Conservation (phyloP, 2,113 vertebrate genomes). For the Globicephala melas region DNA sequence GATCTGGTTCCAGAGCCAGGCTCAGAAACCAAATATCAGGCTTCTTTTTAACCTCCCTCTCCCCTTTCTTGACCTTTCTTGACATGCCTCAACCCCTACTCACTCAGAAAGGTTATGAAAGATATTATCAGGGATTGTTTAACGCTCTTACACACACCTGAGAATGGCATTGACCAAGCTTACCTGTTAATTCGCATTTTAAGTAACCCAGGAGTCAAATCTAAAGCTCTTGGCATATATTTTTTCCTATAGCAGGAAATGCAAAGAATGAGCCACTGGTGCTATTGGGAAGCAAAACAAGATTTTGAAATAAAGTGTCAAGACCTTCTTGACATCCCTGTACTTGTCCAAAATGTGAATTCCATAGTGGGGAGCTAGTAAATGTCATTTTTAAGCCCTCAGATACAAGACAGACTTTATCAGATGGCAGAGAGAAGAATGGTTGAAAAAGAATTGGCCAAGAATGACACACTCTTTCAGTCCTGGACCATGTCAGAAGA, state of each 20-base stretch:
- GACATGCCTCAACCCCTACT: not conserved
- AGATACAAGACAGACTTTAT: not conserved
- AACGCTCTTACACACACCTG: not conserved
- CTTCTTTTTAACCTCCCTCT: not conserved
- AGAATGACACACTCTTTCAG: not conserved
- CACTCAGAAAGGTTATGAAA: not conserved
- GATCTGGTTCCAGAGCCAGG: not conserved
- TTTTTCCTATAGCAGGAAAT: not conserved
- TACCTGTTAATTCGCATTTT: not conserved
- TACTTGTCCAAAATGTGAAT: not conserved
- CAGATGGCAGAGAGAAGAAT: not conserved
- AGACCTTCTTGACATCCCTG: not conserved
- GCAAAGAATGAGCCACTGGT: not conserved
- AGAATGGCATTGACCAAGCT: not conserved
- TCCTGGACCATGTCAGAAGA: not conserved
- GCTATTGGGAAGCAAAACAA: not conserved
- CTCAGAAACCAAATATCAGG: not conserved
- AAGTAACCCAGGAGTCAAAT: not conserved
- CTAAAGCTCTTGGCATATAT: not conserved
- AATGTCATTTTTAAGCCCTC: not conserved
- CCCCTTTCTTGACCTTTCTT: not conserved
- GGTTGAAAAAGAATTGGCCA: not conserved
- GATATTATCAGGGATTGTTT: not conserved
- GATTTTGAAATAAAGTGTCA: slow-evolving; percentile 3
- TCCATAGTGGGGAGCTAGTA: not conserved